These are phyloP conservation scores for Nezara viridula DNA, from an alignment of 2,888 invertebrate genomes.

Conservation along the genomic window DNA sequence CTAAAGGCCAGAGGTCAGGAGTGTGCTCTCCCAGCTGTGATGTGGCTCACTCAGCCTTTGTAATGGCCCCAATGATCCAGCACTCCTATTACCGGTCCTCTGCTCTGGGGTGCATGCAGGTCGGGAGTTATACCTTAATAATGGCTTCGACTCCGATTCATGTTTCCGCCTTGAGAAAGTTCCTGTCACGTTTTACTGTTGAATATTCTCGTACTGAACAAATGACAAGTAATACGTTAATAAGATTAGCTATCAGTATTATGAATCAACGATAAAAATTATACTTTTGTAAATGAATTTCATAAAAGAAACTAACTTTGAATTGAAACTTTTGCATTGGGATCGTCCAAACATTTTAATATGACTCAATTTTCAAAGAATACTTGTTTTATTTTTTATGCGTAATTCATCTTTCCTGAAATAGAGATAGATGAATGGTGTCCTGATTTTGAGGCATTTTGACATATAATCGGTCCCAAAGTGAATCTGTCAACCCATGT, in stretches of 20 bases:
- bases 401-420: too few species aligned
- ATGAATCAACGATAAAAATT: too few species aligned
- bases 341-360: too few species aligned
- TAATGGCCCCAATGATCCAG: neutral
- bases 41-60: neutral
- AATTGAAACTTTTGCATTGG: too few species aligned
- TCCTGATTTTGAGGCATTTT: too few species aligned
- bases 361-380: too few species aligned
- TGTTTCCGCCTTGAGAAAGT: neutral
- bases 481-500: constrained; percentile 64
- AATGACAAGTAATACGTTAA: neutral
- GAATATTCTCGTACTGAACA: neutral
- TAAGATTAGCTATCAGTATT: too few species aligned
- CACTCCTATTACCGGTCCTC: neutral
- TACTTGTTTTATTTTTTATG: too few species aligned
- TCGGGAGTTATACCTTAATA: neutral
- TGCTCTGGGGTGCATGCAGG: neutral
- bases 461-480: too few species aligned
- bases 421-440: too few species aligned
- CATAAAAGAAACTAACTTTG: too few species aligned
- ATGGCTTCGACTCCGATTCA: neutral
- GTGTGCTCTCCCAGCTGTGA: neutral
- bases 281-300: too few species aligned
- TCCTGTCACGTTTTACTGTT: neutral
- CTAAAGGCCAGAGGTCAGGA: neutral